Conservation (phyloP, 2,113 vertebrate species). For the Forbesichthys agassizii region DNA sequence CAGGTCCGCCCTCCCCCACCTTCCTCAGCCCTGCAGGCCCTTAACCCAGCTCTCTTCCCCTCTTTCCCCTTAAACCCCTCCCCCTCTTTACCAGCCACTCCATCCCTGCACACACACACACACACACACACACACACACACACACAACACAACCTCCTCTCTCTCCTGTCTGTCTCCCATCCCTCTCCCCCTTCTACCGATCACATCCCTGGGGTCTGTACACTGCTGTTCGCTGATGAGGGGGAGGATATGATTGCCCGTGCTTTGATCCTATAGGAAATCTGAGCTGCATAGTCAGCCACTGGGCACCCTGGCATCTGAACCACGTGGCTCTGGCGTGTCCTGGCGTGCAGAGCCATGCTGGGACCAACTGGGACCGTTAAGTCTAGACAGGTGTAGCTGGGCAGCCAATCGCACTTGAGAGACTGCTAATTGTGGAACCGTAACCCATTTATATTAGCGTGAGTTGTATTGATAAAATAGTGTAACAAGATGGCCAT, state of each 20-base stretch:
- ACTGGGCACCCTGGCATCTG: slow-evolving; percentile 71
- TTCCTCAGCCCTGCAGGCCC: slow-evolving; percentile 63
- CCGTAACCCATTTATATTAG: not conserved
- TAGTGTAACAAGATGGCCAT: too few relatives aligned
- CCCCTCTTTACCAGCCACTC: slow-evolving; percentile 39
- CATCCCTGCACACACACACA: slow-evolving; percentile 24
- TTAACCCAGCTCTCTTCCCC: slow-evolving; percentile 66
- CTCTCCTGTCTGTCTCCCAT: slow-evolving; percentile 29
- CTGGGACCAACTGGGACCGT: slow-evolving; percentile 61
- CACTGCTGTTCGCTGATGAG: slow-evolving; percentile 68
- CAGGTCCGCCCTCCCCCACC: slow-evolving; percentile 51
- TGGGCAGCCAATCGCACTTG: slow-evolving; percentile 34
- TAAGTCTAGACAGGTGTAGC: slow-evolving; percentile 71
- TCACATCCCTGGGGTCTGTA: slow-evolving; percentile 65
- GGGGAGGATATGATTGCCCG: slow-evolving; percentile 74
- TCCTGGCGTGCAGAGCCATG: slow-evolving; percentile 58
- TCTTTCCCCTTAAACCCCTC: slow-evolving; percentile 57
- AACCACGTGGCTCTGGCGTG: slow-evolving; percentile 65
- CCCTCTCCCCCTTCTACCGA: slow-evolving; percentile 38
- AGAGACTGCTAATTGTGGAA: too few relatives aligned
- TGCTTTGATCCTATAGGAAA: slow-evolving; percentile 75
- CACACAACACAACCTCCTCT: not conserved
- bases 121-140: not conserved
- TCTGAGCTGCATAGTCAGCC: slow-evolving; percentile 69
- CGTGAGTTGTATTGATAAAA: not conserved